phyloP scores from a whole-genome alignment of 2,888 invertebrate species.

The Agonopterix alstromeriana region DNA sequence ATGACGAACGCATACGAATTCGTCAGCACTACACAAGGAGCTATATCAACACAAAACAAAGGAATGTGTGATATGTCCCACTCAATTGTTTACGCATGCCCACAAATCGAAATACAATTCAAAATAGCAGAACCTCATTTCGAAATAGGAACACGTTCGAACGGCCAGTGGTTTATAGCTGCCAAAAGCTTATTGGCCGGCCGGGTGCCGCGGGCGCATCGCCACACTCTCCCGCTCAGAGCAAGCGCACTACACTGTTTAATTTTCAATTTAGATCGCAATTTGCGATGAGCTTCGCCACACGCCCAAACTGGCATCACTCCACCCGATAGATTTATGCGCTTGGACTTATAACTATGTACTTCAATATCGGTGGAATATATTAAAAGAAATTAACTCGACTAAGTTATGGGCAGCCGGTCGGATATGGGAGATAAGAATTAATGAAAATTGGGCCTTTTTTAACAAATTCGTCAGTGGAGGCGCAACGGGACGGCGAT shows the following conservation, averaged over 20 bases:
- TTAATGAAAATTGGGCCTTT: conserved; percentile 65
- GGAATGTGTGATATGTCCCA: conserved; percentile 1
- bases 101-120: conserved; percentile 15
- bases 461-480: conserved; percentile 59
- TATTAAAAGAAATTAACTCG: conserved; percentile 70
- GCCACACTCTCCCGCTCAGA: conserved; percentile 9
- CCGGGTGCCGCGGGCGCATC: conserved; percentile 19
- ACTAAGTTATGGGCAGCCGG: conserved; percentile 57
- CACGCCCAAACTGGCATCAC: conserved; percentile 71
- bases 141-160: conserved; percentile 26
- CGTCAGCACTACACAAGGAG: too few relatives aligned
- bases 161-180: conserved; percentile 7
- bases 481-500: conserved; percentile 26
- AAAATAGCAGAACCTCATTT: conserved; percentile 19
- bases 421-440: conserved; percentile 45
- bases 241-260: conserved; percentile 62
- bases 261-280: conserved; percentile 78
- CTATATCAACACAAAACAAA: too few relatives aligned
- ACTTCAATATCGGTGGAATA: conserved; percentile 45
- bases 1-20: too few relatives aligned
- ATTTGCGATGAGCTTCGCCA: conserved; percentile 68
- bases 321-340: conserved; percentile 68
- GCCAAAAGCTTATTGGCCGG: conserved; percentile 24
- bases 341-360: conserved; percentile 26
- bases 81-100: conserved; percentile 9